Conservation (phyloP, 2,888 invertebrate genomes). For the Cryptocheilus praepositus region DNA sequence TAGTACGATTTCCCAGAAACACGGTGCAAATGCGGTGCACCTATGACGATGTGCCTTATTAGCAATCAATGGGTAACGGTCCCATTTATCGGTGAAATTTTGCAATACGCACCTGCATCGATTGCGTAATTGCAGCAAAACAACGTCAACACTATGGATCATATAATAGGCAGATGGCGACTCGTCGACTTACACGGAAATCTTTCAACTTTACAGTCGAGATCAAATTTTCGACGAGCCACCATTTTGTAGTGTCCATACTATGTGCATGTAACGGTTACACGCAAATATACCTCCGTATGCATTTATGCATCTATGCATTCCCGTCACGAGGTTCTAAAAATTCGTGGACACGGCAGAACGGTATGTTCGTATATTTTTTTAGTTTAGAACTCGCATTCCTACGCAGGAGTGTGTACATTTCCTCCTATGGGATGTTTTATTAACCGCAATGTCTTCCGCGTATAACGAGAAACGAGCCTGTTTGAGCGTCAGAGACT, state of each 20-base stretch:
- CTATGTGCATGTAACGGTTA: too few relatives aligned
- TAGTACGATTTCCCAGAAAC: not conserved
- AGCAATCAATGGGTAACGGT: not conserved
- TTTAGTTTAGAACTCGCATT: too few relatives aligned
- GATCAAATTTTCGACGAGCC: too few relatives aligned
- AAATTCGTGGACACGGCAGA: too few relatives aligned
- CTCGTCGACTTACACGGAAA: too few relatives aligned
- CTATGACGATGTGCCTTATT: not conserved
- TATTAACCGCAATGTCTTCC: slow-evolving; percentile 1
- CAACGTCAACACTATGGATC: not conserved
- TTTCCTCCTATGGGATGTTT: slow-evolving; percentile 1
- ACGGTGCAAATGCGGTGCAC: not conserved
- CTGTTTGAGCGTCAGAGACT: not conserved
- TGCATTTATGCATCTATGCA: too few relatives aligned
- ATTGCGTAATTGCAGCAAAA: not conserved
- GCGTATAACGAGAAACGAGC: not conserved
- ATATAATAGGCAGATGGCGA: not conserved
- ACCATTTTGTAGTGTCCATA: too few relatives aligned
- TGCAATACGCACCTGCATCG: not conserved
- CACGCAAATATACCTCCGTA: too few relatives aligned
- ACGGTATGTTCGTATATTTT: too few relatives aligned
- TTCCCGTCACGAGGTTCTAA: too few relatives aligned
- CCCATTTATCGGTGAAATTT: slow-evolving; percentile 2
- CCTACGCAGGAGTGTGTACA: too few relatives aligned
- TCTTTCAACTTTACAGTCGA: too few relatives aligned